phyloP scores from a whole-genome alignment of 2,113 vertebrate species.

The Microcebus jonahi region DNA sequence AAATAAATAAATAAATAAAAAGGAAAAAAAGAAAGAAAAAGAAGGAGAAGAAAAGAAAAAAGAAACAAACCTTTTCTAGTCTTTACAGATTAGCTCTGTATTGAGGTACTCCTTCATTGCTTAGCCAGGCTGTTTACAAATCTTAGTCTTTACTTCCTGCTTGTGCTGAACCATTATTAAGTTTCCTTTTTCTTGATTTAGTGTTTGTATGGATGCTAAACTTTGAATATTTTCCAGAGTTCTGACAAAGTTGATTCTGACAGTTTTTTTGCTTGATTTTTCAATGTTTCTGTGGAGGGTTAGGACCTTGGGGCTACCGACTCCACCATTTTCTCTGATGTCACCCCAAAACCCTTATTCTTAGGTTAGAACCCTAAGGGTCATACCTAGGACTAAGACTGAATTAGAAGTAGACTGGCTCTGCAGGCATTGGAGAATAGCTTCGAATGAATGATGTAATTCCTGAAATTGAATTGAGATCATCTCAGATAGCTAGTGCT shows the following conservation, averaged over 20 bases:
- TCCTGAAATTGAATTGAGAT: constrained; percentile 33
- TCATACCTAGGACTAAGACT: background rate
- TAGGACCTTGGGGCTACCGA: background rate
- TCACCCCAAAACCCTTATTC: background rate
- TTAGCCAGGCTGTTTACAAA: background rate
- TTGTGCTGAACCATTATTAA: background rate
- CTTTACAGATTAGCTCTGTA: background rate
- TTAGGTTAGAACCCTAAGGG: background rate
- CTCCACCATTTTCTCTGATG: constrained; percentile 8
- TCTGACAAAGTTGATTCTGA: constrained; percentile 16
- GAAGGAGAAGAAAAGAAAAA: background rate
- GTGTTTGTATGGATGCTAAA: constrained; percentile 22
- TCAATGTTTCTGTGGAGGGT: constrained; percentile 8
- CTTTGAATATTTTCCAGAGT: background rate
- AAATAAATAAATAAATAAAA: too few relatives aligned
- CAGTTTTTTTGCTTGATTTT: constrained; percentile 17
- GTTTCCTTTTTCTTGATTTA: constrained; percentile 18
- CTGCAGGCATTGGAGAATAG: background rate
- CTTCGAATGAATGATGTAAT: constrained; percentile 37
- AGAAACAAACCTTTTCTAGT: background rate
- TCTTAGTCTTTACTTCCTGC: constrained; percentile 17
- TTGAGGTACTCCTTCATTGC: background rate
- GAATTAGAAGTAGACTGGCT: background rate
- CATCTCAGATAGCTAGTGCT: background rate
- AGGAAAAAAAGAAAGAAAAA: too few relatives aligned